Conservation (phyloP, 2,888 invertebrate genomes). For the Cheilosia grossa region DNA sequence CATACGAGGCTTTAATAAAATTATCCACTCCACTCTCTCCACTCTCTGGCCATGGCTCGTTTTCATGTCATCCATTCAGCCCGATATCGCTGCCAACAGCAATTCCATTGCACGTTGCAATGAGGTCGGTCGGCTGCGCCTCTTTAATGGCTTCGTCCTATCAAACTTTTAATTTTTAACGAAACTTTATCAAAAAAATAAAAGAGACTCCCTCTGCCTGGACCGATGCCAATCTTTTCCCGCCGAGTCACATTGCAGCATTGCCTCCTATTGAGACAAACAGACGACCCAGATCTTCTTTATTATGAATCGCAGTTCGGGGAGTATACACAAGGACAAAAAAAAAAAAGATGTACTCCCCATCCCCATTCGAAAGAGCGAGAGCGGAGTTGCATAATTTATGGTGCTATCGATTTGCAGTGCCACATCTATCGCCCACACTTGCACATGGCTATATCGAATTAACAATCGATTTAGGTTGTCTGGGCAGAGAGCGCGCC, state of each 20-base stretch:
- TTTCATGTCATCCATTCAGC: constrained; percentile 35
- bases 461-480: constrained; percentile 69
- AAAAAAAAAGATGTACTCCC: neutral
- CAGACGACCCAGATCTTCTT: constrained; percentile 60
- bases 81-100: constrained; percentile 23
- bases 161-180: constrained; percentile 69
- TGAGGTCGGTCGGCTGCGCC: constrained; percentile 32
- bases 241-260: constrained; percentile 49
- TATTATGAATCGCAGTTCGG: constrained; percentile 17
- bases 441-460: constrained; percentile 36
- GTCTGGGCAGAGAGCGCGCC: constrained; percentile 27
- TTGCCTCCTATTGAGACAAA: constrained; percentile 31
- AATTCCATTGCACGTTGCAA: constrained; percentile 29
- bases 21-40: constrained; percentile 34
- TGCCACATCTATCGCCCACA: constrained; percentile 30
- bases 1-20: constrained; percentile 37
- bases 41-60: constrained; percentile 4
- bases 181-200: constrained; percentile 43
- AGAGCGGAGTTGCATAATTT: constrained; percentile 56
- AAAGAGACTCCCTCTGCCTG: constrained; percentile 16
- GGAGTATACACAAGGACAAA: constrained; percentile 48
- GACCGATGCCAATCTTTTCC: constrained; percentile 42
- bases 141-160: constrained; percentile 55
- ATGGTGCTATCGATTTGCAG: constrained; percentile 60
- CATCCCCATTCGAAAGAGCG: constrained; percentile 24